phyloP scores from a whole-genome alignment of 2,113 vertebrate species.

The Edolisoma coerulescens region DNA sequence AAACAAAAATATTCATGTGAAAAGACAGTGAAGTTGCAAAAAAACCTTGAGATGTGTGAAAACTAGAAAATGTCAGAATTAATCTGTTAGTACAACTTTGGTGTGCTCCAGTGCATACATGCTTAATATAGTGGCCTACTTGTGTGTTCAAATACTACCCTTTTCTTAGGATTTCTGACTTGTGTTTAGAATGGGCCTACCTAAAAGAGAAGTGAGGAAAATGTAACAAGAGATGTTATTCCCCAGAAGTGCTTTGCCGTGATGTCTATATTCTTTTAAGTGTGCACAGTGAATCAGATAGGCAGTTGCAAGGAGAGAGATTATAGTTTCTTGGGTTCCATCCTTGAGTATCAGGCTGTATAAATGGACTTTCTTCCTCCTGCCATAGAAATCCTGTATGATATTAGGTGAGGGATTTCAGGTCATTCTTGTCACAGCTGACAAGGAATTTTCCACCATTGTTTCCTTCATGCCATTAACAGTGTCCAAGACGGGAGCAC shows the following conservation, averaged over 20 bases:
- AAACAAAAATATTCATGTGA: neutral
- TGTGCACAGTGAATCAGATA: neutral
- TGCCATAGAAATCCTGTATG: neutral
- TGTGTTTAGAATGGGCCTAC: neutral
- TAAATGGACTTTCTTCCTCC: neutral
- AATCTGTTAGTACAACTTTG: neutral
- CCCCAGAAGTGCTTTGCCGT: neutral
- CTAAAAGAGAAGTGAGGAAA: neutral
- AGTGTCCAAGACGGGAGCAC: neutral
- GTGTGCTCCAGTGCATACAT: neutral
- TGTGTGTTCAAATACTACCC: neutral
- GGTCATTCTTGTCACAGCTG: neutral
- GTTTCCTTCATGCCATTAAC: neutral
- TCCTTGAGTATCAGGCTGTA: neutral
- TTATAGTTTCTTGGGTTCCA: neutral
- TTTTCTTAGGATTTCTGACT: neutral
- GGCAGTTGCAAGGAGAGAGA: neutral
- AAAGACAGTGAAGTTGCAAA: neutral
- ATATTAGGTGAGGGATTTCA: neutral
- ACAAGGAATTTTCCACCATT: neutral
- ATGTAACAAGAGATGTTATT: neutral
- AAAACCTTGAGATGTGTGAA: neutral
- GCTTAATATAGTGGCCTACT: neutral
- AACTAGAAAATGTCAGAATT: neutral
- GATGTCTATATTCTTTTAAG: neutral